Evolutionary conservation across 2,113 vertebrate species (phyloP), one percentile per base, ranked within the genome.

Genomic region (Chaetodon auriga): DNA sequence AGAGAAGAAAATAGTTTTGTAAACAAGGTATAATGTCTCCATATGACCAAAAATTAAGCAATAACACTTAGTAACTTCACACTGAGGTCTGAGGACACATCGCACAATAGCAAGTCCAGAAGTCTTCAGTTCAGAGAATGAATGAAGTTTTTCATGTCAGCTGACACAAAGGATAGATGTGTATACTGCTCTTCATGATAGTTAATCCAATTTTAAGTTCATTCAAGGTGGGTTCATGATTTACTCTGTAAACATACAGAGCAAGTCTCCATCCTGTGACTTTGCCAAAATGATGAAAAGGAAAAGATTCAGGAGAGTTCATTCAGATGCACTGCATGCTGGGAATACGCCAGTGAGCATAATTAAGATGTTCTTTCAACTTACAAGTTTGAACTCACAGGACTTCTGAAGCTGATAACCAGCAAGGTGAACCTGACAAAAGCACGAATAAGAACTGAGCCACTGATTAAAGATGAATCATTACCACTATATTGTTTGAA

Each of bases 261-360:
- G 65, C 5, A 53, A 43, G 30, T 88, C 70, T 84, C 65, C 36
- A 75, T 54, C 64, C 23, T 78, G 18, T 75, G 66, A 87, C 36
- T 81, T 75, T 75, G 61, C 45, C 63, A 58, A 77, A 80, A 74
- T 30, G 60, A 84, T 73, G 18, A 58, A 53, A 86, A 25, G 36
- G 46, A 49, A 68, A 41, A 48, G 46, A 65, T 76, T 82, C 62
- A 66, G 53, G 23, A 66, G 38, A 82, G 68, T 74, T 78, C n/a
- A 89, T 90, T 88, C 68, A 86, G 60, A 84, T 82, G 85, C 83
- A 78, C 11, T 68, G 68, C 81, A 82, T 82, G 83, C 83, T 84
- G 75, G 79, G 83, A 89, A 74, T 74, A 70, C 0, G 71, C 75
- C 76, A 75, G 68, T 45, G 64, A 76, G 83, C 81, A 88, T 85